Base-by-base conservation (phyloP, 2,888 invertebrate genomes). In the Morinoia aosen region DNA sequence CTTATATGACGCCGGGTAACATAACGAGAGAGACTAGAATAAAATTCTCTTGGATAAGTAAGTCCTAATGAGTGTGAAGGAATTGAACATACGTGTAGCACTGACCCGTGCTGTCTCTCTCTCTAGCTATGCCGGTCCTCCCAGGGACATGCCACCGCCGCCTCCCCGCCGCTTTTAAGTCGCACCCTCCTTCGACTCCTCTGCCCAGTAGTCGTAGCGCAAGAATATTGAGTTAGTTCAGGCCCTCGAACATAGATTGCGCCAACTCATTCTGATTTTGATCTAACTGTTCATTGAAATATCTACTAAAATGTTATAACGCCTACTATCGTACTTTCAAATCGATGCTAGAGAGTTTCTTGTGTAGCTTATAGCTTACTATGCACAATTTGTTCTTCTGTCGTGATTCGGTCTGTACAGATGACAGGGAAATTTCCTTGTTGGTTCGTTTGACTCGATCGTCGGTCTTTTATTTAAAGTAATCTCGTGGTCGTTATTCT, bases 71-170 rank as follows among this genome's bases (percentile, higher is more conserved):
- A 25, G 76, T 76, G 76, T 76, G 25, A 76, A 25, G 33, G 0
- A 76, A 0, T 12, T 16, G 5, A 16, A 19, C 76, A 48, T 76
- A 76, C 76, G 76, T 25, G 48, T 90, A 90, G 48, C 39, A 90
- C 39, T 58, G 95, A 94, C 95, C 88, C 96, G 95, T 91, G 91
- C 96, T 96, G 95, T 96, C 95, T 96, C 96, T 96, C 95, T 96
- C 96, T 96, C 95, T 96, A 96, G 96, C 96, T 96, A 96, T 96
- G 96, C 96, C 96, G 96, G 95, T 96, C 96, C 96, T 96, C 96
- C 96, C 95, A 96, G 96, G 96, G 96, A 96, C 95, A 95, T 96
- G 96, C 95, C 94, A 57, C 94, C 94, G 58, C 57, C 95, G 56
- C 96, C 96, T 48, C 96, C 96, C 95, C 96, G 96, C 95, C 96